These are phyloP conservation scores for Peromyscus nudipes DNA, from an alignment of 2,797 vertebrate genomes.

Conservation along the genomic window DNA sequence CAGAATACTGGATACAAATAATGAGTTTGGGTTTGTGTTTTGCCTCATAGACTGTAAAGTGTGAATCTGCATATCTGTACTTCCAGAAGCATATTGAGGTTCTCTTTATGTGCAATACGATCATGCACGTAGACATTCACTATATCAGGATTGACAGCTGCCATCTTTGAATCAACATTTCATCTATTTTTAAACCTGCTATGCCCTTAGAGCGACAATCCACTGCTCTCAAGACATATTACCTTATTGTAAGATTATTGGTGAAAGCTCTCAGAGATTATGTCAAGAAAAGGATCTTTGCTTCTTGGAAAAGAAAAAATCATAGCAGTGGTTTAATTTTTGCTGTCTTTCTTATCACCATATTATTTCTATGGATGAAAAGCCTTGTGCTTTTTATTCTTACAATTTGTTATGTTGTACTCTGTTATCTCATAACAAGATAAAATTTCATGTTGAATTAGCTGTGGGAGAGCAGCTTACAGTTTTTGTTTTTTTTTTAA, in stretches of 20 bases:
- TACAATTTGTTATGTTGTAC: conserved; percentile 59
- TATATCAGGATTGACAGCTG: conserved; percentile 10
- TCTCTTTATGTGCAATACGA: background rate
- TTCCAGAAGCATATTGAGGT: background rate
- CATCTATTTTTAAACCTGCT: conserved; percentile 18
- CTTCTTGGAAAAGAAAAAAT: conserved; percentile 22
- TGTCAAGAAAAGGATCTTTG: background rate
- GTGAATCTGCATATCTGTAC: background rate
- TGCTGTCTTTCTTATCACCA: conserved; percentile 54
- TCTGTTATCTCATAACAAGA: conserved; percentile 63
- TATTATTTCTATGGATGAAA: conserved; percentile 56
- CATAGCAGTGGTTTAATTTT: conserved; percentile 49
- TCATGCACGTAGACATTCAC: background rate
- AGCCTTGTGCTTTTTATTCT: conserved; percentile 51
- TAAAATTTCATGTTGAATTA: conserved; percentile 67
- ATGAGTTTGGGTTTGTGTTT: background rate
- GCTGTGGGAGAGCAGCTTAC: background rate
- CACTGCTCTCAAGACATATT: conserved; percentile 10
- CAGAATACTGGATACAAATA: background rate
- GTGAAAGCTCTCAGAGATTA: conserved; percentile 32
- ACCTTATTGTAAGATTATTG: conserved; percentile 15
- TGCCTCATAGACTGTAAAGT: background rate
- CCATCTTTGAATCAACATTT: conserved; percentile 11
- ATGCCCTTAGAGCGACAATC: background rate
- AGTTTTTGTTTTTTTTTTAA: conserved; percentile 11